Evolutionary conservation across 2,113 vertebrate species (phyloP).

Genomic region (Oreochromis tanganicae): DNA sequence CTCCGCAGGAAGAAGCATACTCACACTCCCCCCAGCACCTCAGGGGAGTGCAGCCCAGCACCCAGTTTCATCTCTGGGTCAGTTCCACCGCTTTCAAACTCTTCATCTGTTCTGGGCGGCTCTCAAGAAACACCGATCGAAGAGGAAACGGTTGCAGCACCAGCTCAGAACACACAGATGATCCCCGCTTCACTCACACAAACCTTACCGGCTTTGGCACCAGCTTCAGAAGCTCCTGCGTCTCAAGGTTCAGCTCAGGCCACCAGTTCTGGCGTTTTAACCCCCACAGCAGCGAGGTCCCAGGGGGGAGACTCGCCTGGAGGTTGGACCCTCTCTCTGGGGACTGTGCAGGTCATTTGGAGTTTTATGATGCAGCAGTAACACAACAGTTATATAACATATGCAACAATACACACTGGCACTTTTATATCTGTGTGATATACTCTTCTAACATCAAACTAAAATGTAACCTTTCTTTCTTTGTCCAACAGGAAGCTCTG

Average conservation of each 20-base stretch:
- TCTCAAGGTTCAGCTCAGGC: slow-evolving; percentile 4
- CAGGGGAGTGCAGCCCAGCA: slow-evolving; percentile 59
- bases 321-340: slow-evolving; percentile 57
- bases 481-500: slow-evolving; percentile 58
- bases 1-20: slow-evolving; percentile 83
- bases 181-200: background rate
- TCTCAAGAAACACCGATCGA: slow-evolving; percentile 56
- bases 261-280: background rate
- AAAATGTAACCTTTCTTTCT: background rate
- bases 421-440: background rate
- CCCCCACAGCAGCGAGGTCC: background rate
- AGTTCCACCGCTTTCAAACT: slow-evolving; percentile 59
- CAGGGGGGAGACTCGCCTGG: slow-evolving; percentile 45
- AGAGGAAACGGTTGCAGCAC: slow-evolving; percentile 17
- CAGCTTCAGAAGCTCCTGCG: background rate
- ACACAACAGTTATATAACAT: background rate
- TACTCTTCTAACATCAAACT: background rate
- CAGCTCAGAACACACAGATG: background rate
- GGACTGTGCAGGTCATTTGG: slow-evolving; percentile 62
- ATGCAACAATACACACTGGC: background rate
- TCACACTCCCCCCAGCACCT: slow-evolving; percentile 30
- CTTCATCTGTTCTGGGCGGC: slow-evolving; percentile 58
- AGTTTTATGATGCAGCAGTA: background rate
- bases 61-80: slow-evolving; percentile 43
- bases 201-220: background rate